Conservation (phyloP, 2,888 invertebrate species). For the Trichogramma dendrolimi region DNA sequence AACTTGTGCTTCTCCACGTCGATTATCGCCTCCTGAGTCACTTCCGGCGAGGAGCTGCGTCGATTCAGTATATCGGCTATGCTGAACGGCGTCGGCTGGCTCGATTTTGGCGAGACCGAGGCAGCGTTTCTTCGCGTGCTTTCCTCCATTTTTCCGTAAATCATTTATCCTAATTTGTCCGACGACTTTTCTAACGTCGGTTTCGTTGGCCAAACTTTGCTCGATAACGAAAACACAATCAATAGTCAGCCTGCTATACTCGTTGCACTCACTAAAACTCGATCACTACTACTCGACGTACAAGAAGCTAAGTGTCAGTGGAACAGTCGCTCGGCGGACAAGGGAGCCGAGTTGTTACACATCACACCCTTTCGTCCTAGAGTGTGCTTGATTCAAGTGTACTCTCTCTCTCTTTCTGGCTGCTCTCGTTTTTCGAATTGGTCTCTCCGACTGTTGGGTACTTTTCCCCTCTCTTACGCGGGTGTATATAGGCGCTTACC, state of each 20-base stretch:
- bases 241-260: too few species aligned
- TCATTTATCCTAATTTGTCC: not conserved
- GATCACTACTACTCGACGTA: too few species aligned
- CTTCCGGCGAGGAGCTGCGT: constrained; percentile 29
- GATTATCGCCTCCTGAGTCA: constrained; percentile 20
- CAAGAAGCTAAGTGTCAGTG: too few species aligned
- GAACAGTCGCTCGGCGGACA: too few species aligned
- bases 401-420: constrained; percentile 33
- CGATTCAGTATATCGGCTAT: constrained; percentile 49
- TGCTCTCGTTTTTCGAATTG: constrained; percentile 21
- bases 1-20: constrained; percentile 17
- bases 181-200: too few species aligned
- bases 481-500: too few species aligned
- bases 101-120: constrained; percentile 35
- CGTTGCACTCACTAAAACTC: too few species aligned
- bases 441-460: constrained; percentile 1
- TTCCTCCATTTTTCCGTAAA: constrained; percentile 17
- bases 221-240: too few species aligned
- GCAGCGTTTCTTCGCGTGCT: constrained; percentile 32
- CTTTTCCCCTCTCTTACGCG: not conserved
- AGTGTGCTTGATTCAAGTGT: constrained; percentile 51
- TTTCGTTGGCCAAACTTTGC: too few species aligned
- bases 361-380: constrained; percentile 40
- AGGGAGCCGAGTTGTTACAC: not conserved
- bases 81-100: constrained; percentile 47